Evolutionary conservation across 2,113 vertebrate genomes (phyloP).

Genomic region (Herpetotheres cachinnans): DNA sequence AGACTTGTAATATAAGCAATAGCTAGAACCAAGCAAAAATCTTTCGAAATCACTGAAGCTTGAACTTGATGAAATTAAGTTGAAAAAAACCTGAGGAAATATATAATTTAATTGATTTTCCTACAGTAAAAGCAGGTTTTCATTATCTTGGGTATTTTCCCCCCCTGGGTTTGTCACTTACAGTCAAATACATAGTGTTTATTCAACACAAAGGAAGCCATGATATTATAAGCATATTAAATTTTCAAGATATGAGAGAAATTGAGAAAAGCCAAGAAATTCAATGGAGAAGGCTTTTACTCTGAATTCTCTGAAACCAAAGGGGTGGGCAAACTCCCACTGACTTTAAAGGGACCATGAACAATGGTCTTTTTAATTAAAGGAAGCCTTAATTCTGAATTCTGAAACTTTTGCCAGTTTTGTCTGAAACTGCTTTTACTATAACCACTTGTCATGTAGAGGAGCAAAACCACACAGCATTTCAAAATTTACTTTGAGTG

Average conservation of each 20-base stretch:
- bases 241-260: background rate
- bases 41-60: background rate
- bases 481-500: background rate
- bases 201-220: background rate
- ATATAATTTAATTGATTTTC: slow-evolving; percentile 17
- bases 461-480: background rate
- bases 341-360: background rate
- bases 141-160: background rate
- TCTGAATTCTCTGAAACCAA: background rate
- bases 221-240: background rate
- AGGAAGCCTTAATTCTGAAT: background rate
- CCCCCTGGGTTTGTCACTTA: background rate
- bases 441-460: background rate
- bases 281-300: background rate
- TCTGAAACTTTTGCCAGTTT: background rate
- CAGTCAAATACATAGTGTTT: background rate
- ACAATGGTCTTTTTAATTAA: background rate
- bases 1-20: background rate
- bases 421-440: background rate
- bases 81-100: background rate
- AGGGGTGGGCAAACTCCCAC: background rate
- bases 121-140: slow-evolving; percentile 8
- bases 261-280: background rate
- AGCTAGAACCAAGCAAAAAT: background rate
- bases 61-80: slow-evolving; percentile 11